Conservation (phyloP, 2,797 vertebrate genomes). For the Neosilurus mollespiculum region DNA sequence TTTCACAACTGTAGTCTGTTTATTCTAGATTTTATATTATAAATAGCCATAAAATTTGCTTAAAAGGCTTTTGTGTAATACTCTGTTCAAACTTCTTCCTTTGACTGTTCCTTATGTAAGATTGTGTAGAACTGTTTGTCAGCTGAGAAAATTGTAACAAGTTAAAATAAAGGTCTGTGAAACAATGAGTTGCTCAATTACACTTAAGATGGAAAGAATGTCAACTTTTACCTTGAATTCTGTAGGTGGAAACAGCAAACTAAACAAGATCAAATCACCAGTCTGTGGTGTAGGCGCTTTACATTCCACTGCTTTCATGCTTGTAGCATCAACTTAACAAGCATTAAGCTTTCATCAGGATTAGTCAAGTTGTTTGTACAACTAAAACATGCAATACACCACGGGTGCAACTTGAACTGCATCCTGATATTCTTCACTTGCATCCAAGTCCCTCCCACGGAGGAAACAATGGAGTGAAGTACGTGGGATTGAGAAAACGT, state of each 20-base stretch:
- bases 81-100: not conserved
- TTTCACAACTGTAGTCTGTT: not conserved
- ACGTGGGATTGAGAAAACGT: too few species aligned
- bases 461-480: too few species aligned
- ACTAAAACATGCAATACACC: too few species aligned
- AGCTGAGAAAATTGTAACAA: not conserved
- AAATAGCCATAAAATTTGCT: not conserved
- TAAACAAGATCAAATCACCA: not conserved
- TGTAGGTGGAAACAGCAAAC: not conserved
- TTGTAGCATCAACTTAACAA: too few species aligned
- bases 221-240: not conserved
- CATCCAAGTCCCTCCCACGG: too few species aligned
- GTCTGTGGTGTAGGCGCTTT: not conserved
- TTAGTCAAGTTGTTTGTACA: too few species aligned
- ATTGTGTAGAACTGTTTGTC: constrained; percentile 14
- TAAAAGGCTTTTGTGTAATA: not conserved
- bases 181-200: not conserved
- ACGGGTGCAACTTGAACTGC: too few species aligned
- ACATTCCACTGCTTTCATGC: not conserved
- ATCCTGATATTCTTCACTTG: too few species aligned
- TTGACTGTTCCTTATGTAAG: not conserved
- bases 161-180: not conserved
- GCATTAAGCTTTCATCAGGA: too few species aligned
- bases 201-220: not conserved
- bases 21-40: not conserved